phyloP scores from a whole-genome alignment of 2,888 invertebrate species.

The Sinohyriopsis cumingii region DNA sequence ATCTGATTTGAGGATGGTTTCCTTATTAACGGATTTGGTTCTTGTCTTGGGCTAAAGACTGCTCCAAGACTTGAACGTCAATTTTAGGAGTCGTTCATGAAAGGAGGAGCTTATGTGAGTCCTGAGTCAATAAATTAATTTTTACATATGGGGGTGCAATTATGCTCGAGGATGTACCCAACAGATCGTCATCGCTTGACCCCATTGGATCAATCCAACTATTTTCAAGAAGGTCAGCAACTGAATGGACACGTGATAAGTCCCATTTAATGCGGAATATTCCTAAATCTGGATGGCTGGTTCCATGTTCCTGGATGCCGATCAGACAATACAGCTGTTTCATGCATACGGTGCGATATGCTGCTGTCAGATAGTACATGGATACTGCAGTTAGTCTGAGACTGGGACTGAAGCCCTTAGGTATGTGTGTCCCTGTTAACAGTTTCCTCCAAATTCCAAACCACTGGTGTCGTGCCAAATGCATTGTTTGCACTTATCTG shows the following conservation, averaged over 20 bases:
- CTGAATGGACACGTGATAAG: neutral
- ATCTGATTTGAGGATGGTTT: constrained; percentile 25
- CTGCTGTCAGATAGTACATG: constrained; percentile 31
- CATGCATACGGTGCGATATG: constrained; percentile 16
- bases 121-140: too few relatives aligned
- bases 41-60: constrained; percentile 12
- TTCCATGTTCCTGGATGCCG: neutral
- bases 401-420: constrained; percentile 25
- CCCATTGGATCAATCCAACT: constrained; percentile 27
- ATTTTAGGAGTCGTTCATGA: constrained; percentile 30
- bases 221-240: constrained; percentile 13
- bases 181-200: constrained; percentile 10
- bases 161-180: constrained; percentile 11
- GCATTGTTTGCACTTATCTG: constrained; percentile 25
- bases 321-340: constrained; percentile 10
- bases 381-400: constrained; percentile 25
- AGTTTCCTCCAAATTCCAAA: constrained; percentile 26
- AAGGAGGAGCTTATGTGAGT: neutral
- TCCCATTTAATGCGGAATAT: constrained; percentile 5
- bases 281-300: constrained; percentile 1
- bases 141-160: constrained; percentile 10
- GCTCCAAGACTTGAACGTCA: constrained; percentile 29
- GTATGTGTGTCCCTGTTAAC: constrained; percentile 38
- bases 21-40: constrained; percentile 1
- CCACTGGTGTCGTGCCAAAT: constrained; percentile 38